Evolutionary conservation across 1,140 invertebrate genomes (phyloP).

Genomic region (Trypoxylus dichotomus): DNA sequence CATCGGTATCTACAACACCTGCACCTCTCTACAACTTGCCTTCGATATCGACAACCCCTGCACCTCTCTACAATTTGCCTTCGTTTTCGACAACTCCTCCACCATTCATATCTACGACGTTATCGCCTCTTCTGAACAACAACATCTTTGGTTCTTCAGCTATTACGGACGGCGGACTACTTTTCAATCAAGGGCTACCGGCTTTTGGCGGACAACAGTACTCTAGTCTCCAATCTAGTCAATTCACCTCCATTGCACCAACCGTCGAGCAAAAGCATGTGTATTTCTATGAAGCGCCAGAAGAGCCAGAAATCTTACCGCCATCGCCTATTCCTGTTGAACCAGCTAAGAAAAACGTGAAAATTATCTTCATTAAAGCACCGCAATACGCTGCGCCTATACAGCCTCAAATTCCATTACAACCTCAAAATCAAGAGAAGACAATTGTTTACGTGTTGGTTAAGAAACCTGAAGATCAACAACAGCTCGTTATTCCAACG

Average conservation of each 20-base stretch:
- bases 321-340: not conserved
- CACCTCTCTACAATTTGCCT: not conserved
- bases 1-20: slow-evolving; percentile 9
- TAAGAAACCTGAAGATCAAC: slow-evolving; percentile 76
- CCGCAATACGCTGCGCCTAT: slow-evolving; percentile 71
- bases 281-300: slow-evolving; percentile 31
- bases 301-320: not conserved
- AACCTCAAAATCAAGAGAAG: slow-evolving; percentile 76
- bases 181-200: not conserved
- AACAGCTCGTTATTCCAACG: slow-evolving; percentile 73
- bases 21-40: not conserved
- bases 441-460: slow-evolving; percentile 82
- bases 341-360: slow-evolving; percentile 45
- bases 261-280: slow-evolving; percentile 29
- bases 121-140: not conserved
- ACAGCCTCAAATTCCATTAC: slow-evolving; percentile 64
- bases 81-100: not conserved
- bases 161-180: not conserved
- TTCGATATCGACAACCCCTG: not conserved
- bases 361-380: slow-evolving; percentile 84
- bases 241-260: not conserved
- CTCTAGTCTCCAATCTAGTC: slow-evolving; percentile 15
- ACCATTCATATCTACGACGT: not conserved
- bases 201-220: not conserved
- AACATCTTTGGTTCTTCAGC: not conserved